Evolutionary conservation across 1,140 invertebrate species (phyloP).

Genomic region (Ditylenchus dipsaci): DNA sequence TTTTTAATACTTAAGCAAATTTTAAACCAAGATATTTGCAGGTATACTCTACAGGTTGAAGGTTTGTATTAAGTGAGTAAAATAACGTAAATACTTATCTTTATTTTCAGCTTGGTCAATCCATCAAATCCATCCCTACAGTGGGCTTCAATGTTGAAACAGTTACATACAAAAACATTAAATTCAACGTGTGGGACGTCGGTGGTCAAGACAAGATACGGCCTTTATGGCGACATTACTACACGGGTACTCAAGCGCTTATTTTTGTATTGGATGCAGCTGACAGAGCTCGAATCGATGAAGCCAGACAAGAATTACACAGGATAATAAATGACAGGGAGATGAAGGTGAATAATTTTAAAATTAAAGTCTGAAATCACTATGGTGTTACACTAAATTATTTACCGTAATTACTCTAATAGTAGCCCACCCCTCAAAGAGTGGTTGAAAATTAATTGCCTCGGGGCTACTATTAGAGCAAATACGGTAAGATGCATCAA

Average conservation of each 20-base stretch:
- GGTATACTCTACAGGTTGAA: slow-evolving; percentile 95
- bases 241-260: slow-evolving; percentile 64
- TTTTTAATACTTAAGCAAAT: no score
- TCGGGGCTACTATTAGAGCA: no score
- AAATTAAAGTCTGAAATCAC: no score
- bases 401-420: no score
- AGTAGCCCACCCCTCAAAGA: no score
- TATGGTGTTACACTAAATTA: no score
- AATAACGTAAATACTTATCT: no score
- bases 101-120: slow-evolving; percentile 73
- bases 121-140: slow-evolving; percentile 93
- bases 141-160: slow-evolving; percentile 99
- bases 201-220: slow-evolving; percentile 99
- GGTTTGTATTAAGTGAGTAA: no score
- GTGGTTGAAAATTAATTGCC: no score
- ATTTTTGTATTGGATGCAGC: slow-evolving; percentile 65
- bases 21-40: slow-evolving; percentile 56
- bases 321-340: slow-evolving; percentile 98
- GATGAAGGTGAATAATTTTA: slow-evolving; percentile 70
- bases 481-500: no score
- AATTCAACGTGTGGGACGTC: slow-evolving; percentile 99
- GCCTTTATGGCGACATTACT: slow-evolving; percentile 74
- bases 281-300: slow-evolving; percentile 64
- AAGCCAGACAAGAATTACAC: slow-evolving; percentile 70
- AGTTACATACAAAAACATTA: slow-evolving; percentile 98